Conservation (phyloP, 1,140 invertebrate species). For the Rhizoglyphus robini region DNA sequence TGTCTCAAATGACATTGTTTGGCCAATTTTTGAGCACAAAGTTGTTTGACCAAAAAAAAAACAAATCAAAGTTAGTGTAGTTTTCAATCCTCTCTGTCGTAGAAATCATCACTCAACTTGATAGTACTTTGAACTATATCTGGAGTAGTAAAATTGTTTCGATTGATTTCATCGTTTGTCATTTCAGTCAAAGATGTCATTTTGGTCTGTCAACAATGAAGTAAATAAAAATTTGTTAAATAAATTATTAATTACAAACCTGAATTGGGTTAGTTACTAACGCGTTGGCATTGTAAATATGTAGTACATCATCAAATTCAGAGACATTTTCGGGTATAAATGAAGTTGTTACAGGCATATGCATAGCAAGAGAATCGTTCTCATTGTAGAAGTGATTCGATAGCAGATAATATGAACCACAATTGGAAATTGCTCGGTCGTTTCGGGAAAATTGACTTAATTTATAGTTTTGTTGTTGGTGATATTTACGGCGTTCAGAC, state of each 20-base stretch:
- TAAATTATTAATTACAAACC: background rate
- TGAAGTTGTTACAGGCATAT: too few species aligned
- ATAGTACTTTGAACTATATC: conserved; percentile 13
- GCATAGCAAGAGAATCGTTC: too few species aligned
- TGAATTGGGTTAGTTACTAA: too few species aligned
- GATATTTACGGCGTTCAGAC: conserved; percentile 50
- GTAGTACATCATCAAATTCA: too few species aligned
- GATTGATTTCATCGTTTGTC: too few species aligned
- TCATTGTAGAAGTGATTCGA: conserved; percentile 3
- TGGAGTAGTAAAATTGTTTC: background rate
- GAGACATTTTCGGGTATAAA: too few species aligned
- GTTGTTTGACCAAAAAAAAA: too few species aligned
- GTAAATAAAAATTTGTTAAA: background rate
- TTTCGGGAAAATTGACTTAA: too few species aligned
- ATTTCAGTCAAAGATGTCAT: too few species aligned
- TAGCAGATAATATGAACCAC: background rate
- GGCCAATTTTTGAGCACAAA: too few species aligned
- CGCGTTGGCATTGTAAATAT: too few species aligned
- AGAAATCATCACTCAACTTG: background rate
- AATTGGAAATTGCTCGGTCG: background rate
- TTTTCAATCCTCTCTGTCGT: background rate
- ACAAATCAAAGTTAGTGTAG: background rate
- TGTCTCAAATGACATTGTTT: too few species aligned
- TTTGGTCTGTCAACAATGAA: background rate
- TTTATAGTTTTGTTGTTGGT: conserved; percentile 1